These are phyloP conservation scores for Myiotriccus ornatus DNA, from an alignment of 2,797 vertebrate species.

Conservation along the genomic window DNA sequence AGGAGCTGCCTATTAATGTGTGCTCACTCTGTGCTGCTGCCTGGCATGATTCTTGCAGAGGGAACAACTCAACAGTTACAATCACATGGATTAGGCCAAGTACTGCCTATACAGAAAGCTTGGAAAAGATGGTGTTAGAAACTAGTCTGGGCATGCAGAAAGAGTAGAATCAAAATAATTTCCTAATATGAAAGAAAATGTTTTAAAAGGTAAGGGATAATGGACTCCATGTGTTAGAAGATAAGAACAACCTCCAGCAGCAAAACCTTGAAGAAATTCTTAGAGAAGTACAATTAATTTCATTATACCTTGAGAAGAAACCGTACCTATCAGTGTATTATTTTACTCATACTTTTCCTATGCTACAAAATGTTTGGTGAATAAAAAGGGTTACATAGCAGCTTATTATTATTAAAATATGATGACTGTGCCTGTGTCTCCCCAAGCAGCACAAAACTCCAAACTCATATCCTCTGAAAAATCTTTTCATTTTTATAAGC, in stretches of 20 bases:
- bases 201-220: not conserved
- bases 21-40: not conserved
- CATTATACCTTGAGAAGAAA: not conserved
- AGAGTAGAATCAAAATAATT: not conserved
- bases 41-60: not conserved
- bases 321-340: not conserved
- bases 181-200: not conserved
- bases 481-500: conserved; percentile 42
- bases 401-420: conserved; percentile 39
- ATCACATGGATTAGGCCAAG: not conserved
- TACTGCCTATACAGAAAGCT: not conserved
- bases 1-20: not conserved
- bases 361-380: not conserved
- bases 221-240: not conserved
- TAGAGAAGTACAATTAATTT: conserved; percentile 1
- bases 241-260: not conserved
- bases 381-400: conserved; percentile 1
- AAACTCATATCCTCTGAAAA: conserved; percentile 5
- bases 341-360: not conserved
- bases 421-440: not conserved
- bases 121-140: not conserved
- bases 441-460: conserved; percentile 4
- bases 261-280: not conserved
- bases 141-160: not conserved
- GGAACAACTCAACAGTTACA: not conserved